These are phyloP conservation scores for Chloroceryle inda DNA, from an alignment of 2,797 vertebrate genomes.

Conservation along the genomic window DNA sequence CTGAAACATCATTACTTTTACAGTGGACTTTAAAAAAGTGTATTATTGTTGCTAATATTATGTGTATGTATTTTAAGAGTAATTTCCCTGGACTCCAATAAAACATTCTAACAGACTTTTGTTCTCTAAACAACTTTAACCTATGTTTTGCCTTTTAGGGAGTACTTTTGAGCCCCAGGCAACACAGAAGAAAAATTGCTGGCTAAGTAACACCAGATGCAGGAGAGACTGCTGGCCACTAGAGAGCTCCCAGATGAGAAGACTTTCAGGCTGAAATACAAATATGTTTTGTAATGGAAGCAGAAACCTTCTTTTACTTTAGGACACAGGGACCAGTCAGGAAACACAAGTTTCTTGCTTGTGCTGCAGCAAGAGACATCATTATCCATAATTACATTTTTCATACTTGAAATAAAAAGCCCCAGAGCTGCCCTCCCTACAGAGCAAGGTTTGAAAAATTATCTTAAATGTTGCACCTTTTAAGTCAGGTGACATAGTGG, in stretches of 20 bases:
- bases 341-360: conserved; percentile 20
- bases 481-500: neutral
- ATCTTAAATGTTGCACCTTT: neutral
- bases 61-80: conserved; percentile 33
- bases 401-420: conserved; percentile 1
- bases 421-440: neutral
- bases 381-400: neutral
- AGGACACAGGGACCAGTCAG: neutral
- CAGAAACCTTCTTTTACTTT: conserved; percentile 8
- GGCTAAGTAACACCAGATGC: conserved; percentile 63
- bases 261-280: conserved; percentile 32
- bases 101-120: neutral
- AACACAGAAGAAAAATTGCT: conserved; percentile 25
- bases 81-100: conserved; percentile 50
- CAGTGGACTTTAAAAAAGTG: neutral
- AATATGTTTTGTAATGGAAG: conserved; percentile 40
- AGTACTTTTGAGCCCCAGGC: neutral
- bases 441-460: neutral
- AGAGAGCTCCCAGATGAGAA: conserved; percentile 58
- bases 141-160: neutral
- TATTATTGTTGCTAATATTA: conserved; percentile 42
- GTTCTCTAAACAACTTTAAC: conserved; percentile 35
- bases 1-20: conserved; percentile 21
- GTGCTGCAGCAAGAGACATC: neutral
- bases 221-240: conserved; percentile 43